Base-by-base conservation (phyloP, 2,797 vertebrate genomes). In the Morus bassanus region DNA sequence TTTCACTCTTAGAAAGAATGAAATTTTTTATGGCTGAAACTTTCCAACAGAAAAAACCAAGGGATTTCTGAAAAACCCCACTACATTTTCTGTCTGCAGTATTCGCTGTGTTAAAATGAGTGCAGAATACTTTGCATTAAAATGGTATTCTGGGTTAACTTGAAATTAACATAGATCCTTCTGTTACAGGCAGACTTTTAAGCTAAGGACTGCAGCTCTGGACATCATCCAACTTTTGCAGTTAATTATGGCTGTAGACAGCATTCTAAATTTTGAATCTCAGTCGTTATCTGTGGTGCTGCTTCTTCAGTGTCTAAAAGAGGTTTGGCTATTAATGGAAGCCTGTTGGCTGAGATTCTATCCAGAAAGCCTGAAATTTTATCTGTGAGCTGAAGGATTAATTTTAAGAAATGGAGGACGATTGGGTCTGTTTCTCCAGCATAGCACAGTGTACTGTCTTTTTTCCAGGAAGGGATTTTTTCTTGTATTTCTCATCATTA, bases 251-350 rank as follows among this genome's bases (percentile, higher is more conserved):
- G 78, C 68, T 93, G 50, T 94, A 93, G 91, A 93, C 68, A 92
- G 87, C 7, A 3, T 95, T 94, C 94, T 95, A 91, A 94, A 93
- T 95, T 96, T 91, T 96, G 88, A 90, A 70, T 95, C 67, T 95
- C 73, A 63, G 54, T 94, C 39, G 1, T n/a, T 91, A 93, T 84
- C 88, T 94, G 37, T 90, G 63, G 56, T 90, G 63, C 59, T 90
- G 18, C 28, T 91, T 74, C 56, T 82, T 82, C 59, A 39, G 48
- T 88, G 72, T 79, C 74, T 93, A n/a, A 91, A 93, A 91, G 63
- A 91, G n/a, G 12, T 80, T 79, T 91, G 54, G 43, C 63, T 95
- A 77, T 94, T 95, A 90, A 53, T 83, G 89, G 88, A 89, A 93
- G n/a, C 48, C 56, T 80, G n/a, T 87, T 96, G 90, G 60, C 80